These are phyloP conservation scores for Sturnus vulgaris DNA, from an alignment of 2,113 vertebrate species.

Conservation along the genomic window DNA sequence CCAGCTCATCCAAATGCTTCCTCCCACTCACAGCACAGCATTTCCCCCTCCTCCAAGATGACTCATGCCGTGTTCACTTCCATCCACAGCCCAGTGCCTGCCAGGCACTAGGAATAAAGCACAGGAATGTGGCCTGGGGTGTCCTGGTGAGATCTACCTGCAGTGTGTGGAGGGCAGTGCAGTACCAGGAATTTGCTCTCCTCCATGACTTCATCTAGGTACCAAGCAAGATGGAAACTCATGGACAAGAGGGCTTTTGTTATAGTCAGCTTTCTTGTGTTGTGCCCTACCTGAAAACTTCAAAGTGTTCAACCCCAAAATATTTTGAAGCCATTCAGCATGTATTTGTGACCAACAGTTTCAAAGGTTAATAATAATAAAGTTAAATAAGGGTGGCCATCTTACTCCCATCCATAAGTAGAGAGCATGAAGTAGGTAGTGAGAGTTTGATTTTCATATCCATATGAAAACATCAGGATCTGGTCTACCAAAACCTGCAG, in stretches of 20 bases:
- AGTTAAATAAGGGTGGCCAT: background rate
- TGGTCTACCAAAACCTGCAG: background rate
- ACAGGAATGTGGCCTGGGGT: background rate
- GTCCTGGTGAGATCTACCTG: background rate
- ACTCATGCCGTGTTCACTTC: constrained; percentile 3
- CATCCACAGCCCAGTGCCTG: background rate
- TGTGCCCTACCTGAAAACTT: background rate
- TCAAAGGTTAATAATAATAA: background rate
- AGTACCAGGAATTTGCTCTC: background rate
- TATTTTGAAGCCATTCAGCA: background rate
- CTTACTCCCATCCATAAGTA: background rate
- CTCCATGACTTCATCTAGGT: background rate
- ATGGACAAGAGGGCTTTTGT: background rate
- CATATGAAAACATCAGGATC: background rate
- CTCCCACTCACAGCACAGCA: constrained; percentile 23
- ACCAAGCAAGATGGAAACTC: background rate
- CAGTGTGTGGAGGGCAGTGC: background rate
- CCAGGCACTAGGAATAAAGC: background rate
- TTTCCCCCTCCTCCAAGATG: constrained; percentile 6
- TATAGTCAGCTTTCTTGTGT: background rate
- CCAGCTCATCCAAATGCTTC: constrained; percentile 50
- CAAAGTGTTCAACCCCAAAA: background rate
- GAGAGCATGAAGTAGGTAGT: background rate
- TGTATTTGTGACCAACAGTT: background rate
- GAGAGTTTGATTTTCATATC: background rate